Conservation (phyloP, 92 coral and sea anemone species). For the Metridium senile region DNA sequence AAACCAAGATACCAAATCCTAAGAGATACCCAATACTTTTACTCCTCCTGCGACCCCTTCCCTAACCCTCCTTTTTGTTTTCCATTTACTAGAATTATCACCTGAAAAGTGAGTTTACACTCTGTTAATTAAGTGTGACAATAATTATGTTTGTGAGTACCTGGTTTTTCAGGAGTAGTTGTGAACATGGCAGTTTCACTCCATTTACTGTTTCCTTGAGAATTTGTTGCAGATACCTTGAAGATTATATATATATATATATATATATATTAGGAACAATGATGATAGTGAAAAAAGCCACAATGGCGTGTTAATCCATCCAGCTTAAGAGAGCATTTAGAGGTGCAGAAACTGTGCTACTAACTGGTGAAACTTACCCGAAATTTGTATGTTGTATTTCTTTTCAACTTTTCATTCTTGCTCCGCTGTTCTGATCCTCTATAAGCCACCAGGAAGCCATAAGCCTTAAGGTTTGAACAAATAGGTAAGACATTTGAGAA, state of each 20-base stretch:
- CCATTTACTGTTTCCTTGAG: slow-evolving; percentile 88
- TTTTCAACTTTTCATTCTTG: slow-evolving; percentile 72
- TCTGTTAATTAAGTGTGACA: too few species aligned
- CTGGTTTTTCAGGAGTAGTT: slow-evolving; percentile 88
- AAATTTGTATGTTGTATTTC: slow-evolving; percentile 85
- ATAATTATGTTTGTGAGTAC: slow-evolving; percentile 29
- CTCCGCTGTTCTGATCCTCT: slow-evolving; percentile 75
- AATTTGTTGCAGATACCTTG: slow-evolving; percentile 80
- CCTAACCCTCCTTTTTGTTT: too few species aligned
- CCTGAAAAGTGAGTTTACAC: too few species aligned
- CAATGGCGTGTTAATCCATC: neutral
- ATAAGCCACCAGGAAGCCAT: slow-evolving; percentile 86
- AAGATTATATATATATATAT: too few species aligned
- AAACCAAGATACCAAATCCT: too few species aligned
- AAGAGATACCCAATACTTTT: too few species aligned
- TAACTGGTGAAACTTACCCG: slow-evolving; percentile 94
- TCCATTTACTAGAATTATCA: too few species aligned
- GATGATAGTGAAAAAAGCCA: neutral
- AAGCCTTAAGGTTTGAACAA: slow-evolving; percentile 58
- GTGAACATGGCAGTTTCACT: slow-evolving; percentile 77
- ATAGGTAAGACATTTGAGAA: neutral
- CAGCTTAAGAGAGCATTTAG: neutral
- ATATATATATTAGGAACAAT: too few species aligned
- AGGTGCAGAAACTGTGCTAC: too few species aligned
- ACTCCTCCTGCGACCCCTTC: too few species aligned